Conservation (phyloP, 2,113 vertebrate species). For the Seriola aureovittata region DNA sequence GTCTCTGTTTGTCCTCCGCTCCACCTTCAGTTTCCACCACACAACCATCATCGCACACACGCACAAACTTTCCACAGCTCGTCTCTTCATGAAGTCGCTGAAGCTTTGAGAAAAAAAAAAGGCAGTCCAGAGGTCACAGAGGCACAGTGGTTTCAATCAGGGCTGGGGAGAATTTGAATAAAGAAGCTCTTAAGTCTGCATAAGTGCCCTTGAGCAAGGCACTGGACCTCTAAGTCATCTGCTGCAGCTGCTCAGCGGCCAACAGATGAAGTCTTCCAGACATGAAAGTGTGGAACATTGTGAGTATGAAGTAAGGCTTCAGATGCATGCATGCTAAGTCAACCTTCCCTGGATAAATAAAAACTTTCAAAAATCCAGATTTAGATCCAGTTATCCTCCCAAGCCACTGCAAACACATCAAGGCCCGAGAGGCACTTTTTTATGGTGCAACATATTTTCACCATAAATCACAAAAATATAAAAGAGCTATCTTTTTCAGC, state of each 20-base stretch:
- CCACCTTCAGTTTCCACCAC: constrained; percentile 63
- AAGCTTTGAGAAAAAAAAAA: constrained; percentile 42
- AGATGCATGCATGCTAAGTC: constrained; percentile 39
- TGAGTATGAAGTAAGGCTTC: constrained; percentile 21
- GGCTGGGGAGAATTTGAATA: constrained; percentile 24
- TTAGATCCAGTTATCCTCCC: constrained; percentile 34
- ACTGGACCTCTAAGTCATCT: constrained; percentile 20
- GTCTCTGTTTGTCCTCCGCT: constrained; percentile 38
- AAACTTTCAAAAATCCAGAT: constrained; percentile 33
- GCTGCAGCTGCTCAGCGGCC: constrained; percentile 21
- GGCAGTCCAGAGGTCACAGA: constrained; percentile 51
- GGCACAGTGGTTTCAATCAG: constrained; percentile 40
- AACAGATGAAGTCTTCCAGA: constrained; percentile 48
- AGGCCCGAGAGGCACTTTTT: constrained; percentile 31
- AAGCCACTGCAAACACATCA: constrained; percentile 43
- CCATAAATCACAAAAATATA: constrained; percentile 45
- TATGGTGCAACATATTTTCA: constrained; percentile 44
- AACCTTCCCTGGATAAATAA: constrained; percentile 50
- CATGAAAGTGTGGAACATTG: constrained; percentile 40
- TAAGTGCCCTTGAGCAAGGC: constrained; percentile 53
- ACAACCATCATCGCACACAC: constrained; percentile 26
- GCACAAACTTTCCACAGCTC: constrained; percentile 56
- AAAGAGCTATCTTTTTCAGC: constrained; percentile 15
- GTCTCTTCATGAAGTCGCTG: constrained; percentile 25
- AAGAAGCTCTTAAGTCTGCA: constrained; percentile 19